phyloP scores from a whole-genome alignment of 2,888 invertebrate genomes.

The Agonopterix subpropinquella region DNA sequence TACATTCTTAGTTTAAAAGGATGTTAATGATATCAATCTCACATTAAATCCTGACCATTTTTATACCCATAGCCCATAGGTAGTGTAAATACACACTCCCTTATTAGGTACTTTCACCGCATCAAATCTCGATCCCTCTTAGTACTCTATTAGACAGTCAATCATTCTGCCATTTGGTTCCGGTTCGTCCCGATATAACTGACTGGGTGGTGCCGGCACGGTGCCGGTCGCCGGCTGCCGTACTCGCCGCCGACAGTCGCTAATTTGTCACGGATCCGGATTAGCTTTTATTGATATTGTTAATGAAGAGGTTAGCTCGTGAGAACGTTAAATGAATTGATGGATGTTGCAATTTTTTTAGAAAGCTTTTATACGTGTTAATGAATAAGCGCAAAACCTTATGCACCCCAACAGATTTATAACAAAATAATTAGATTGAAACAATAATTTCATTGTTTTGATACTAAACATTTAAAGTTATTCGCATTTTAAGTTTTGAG shows the following conservation, averaged over 20 bases:
- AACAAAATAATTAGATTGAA: no score
- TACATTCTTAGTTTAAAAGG: no score
- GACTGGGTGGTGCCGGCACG: slow-evolving; percentile 35
- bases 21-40: no score
- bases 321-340: slow-evolving; percentile 22
- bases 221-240: slow-evolving; percentile 2
- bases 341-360: no score
- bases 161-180: slow-evolving; percentile 56
- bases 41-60: neutral
- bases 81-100: neutral
- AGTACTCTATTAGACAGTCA: slow-evolving; percentile 45
- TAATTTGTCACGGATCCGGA: slow-evolving; percentile 40
- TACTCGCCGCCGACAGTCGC: slow-evolving; percentile 1
- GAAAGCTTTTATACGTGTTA: no score
- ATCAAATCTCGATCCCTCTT: slow-evolving; percentile 16
- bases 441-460: no score
- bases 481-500: no score
- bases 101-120: slow-evolving; percentile 2
- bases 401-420: no score
- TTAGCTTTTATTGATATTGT: slow-evolving; percentile 19
- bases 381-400: no score
- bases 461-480: no score
- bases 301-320: slow-evolving; percentile 28
- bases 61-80: neutral
- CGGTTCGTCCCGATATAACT: slow-evolving; percentile 38